These are phyloP conservation scores for Cerceris ruficornis DNA, from an alignment of 2,888 invertebrate species.

Conservation along the genomic window DNA sequence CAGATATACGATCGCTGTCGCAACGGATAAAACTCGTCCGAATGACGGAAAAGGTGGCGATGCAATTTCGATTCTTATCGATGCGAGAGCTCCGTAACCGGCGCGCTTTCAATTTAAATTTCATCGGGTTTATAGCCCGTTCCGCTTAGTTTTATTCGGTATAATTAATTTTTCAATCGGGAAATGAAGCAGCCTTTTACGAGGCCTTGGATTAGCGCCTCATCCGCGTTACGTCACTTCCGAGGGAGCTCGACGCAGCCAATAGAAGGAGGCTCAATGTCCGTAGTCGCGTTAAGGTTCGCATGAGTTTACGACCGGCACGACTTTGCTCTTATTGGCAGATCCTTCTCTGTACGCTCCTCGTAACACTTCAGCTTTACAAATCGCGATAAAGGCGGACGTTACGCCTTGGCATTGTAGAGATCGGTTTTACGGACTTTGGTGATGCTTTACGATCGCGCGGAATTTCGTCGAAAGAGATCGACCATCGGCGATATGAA, in stretches of 20 bases:
- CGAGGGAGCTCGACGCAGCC: slow-evolving; percentile 39
- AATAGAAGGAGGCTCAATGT: slow-evolving; percentile 50
- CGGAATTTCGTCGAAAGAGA: slow-evolving; percentile 38
- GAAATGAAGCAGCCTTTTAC: slow-evolving; percentile 65
- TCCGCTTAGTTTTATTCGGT: slow-evolving; percentile 60
- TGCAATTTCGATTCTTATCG: slow-evolving; percentile 27
- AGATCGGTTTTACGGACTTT: slow-evolving; percentile 63
- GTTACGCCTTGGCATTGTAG: slow-evolving; percentile 60
- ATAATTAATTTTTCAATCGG: slow-evolving; percentile 71
- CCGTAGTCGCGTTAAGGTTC: slow-evolving; percentile 58
- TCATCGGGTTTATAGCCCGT: slow-evolving; percentile 63
- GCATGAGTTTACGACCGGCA: slow-evolving; percentile 74
- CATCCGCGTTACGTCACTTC: slow-evolving; percentile 62
- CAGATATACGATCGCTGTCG: neutral
- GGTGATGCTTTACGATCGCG: slow-evolving; percentile 59
- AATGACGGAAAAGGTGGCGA: slow-evolving; percentile 1
- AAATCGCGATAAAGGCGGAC: slow-evolving; percentile 67
- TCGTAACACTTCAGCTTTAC: slow-evolving; percentile 64
- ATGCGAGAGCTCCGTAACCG: slow-evolving; percentile 19
- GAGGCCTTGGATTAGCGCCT: slow-evolving; percentile 63
- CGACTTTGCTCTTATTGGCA: slow-evolving; percentile 72
- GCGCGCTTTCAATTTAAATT: slow-evolving; percentile 64
- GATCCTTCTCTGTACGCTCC: slow-evolving; percentile 64
- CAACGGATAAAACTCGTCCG: neutral
- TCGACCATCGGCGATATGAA: slow-evolving; percentile 53